Conservation (phyloP, 2,113 vertebrate genomes). For the Piliocolobus tephrosceles region DNA sequence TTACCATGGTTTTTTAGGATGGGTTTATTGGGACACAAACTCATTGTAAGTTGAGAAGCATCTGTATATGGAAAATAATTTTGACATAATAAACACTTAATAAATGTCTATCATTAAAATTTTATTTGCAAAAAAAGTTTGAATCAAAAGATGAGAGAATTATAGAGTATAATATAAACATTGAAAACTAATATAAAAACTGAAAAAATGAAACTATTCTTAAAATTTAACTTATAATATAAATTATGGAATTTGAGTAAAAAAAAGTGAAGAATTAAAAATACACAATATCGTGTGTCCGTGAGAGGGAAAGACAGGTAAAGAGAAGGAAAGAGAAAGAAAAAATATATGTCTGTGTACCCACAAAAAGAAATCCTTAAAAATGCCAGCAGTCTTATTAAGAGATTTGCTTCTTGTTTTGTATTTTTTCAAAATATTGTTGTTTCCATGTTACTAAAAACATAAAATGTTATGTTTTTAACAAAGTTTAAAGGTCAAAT, state of each 20-base stretch:
- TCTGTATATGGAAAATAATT: neutral
- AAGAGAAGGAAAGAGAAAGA: neutral
- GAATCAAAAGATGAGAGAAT: neutral
- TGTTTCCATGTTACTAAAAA: neutral
- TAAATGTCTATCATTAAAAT: neutral
- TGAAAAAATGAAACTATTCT: neutral
- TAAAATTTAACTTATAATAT: neutral
- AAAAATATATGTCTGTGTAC: neutral
- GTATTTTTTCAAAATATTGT: conserved; percentile 2
- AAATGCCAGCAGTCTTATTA: neutral
- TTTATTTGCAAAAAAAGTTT: neutral
- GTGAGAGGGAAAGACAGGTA: neutral
- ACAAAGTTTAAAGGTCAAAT: neutral
- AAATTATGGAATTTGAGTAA: neutral
- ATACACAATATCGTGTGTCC: neutral
- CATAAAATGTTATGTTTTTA: neutral
- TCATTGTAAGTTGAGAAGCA: neutral
- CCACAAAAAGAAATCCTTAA: neutral
- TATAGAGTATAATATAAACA: neutral
- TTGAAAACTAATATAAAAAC: neutral
- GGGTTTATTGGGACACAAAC: neutral
- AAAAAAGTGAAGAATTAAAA: neutral
- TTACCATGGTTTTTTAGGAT: neutral
- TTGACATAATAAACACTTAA: neutral
- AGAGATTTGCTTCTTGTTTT: neutral